These are phyloP conservation scores for Passer montanus DNA, from an alignment of 2,113 vertebrate genomes.

Conservation along the genomic window DNA sequence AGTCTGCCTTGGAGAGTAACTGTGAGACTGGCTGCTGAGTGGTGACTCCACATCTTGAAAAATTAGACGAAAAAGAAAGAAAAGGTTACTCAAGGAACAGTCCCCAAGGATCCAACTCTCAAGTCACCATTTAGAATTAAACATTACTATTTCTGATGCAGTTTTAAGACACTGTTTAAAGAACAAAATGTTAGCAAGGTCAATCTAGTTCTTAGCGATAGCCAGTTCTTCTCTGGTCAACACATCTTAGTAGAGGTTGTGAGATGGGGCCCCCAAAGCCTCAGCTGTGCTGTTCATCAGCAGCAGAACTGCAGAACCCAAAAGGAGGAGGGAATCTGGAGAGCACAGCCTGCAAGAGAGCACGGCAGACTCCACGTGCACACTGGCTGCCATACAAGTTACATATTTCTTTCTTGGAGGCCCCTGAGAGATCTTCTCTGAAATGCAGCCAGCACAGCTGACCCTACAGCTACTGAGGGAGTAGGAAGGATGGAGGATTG, in stretches of 20 bases:
- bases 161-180: not conserved
- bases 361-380: not conserved
- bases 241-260: not conserved
- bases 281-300: not conserved
- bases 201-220: not conserved
- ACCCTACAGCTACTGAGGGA: not conserved
- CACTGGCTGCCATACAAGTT: not conserved
- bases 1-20: conserved; percentile 66
- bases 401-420: not conserved
- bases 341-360: not conserved
- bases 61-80: not conserved
- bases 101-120: not conserved
- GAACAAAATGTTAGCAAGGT: not conserved
- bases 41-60: conserved; percentile 50
- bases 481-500: not conserved
- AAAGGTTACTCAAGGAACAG: not conserved
- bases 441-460: not conserved
- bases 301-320: not conserved
- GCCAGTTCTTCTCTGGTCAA: not conserved
- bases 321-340: not conserved
- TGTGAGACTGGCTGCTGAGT: conserved; percentile 58
- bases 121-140: not conserved
- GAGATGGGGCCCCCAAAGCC: not conserved
- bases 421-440: not conserved
- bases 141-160: not conserved